Evolutionary conservation across 2,888 invertebrate species (phyloP).

Genomic region (Melieria crassipennis): DNA sequence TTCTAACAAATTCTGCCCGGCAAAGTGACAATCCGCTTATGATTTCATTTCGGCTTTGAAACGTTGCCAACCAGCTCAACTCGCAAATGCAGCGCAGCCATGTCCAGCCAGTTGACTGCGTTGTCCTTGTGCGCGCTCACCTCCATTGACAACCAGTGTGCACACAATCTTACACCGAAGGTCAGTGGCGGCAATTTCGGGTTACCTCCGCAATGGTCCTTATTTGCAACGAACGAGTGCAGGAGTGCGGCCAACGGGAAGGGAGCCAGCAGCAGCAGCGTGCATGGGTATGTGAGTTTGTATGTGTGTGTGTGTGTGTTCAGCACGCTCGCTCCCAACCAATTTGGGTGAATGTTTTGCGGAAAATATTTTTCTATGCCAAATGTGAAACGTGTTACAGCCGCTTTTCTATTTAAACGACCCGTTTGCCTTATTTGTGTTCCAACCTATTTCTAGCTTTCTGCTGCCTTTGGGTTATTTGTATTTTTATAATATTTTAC

Average conservation of each 20-base stretch:
- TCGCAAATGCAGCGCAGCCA: too few relatives aligned
- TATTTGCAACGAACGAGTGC: conserved; percentile 20
- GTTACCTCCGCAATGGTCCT: conserved; percentile 22
- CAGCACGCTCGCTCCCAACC: not conserved
- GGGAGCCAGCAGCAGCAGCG: not conserved
- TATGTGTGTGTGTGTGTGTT: conserved; percentile 1
- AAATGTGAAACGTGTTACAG: conserved; percentile 11
- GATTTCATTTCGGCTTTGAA: not conserved
- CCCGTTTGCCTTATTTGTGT: not conserved
- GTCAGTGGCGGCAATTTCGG: not conserved
- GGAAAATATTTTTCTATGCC: not conserved
- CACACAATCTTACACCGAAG: not conserved
- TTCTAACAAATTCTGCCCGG: too few relatives aligned
- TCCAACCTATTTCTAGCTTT: conserved; percentile 1
- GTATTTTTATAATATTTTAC: conserved; percentile 9
- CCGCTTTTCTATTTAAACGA: not conserved
- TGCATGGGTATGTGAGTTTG: not conserved
- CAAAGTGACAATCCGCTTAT: not conserved
- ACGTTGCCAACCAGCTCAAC: too few relatives aligned
- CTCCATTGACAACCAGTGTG: not conserved
- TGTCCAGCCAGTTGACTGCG: too few relatives aligned
- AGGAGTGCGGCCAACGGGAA: not conserved
- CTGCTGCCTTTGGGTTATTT: not conserved
- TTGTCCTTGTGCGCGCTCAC: too few relatives aligned
- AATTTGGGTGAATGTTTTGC: conserved; percentile 13